These are phyloP conservation scores for Leptoteleia sp. DNA, from an alignment of 1,140 invertebrate species.

Conservation along the genomic window DNA sequence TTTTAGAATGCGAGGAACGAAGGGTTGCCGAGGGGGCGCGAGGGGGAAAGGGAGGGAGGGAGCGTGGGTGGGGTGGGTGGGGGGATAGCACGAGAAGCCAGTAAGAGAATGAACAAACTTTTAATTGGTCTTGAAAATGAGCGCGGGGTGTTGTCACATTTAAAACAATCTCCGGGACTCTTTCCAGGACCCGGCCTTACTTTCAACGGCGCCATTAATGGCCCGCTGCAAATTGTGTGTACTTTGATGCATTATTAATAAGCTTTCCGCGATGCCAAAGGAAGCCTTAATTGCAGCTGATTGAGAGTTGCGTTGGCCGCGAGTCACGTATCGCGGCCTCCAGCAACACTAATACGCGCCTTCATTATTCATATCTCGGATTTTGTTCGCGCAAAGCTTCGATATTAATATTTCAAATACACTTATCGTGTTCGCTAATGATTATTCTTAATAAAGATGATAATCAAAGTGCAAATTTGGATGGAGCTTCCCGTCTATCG, in stretches of 20 bases:
- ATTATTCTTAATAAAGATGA: too few relatives aligned
- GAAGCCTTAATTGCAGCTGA: slow-evolving; percentile 24
- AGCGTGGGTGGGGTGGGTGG: neutral
- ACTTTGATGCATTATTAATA: slow-evolving; percentile 58
- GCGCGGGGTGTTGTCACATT: slow-evolving; percentile 64
- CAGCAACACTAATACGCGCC: neutral
- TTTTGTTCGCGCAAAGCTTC: too few relatives aligned
- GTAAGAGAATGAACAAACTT: slow-evolving; percentile 57
- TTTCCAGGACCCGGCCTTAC: slow-evolving; percentile 10
- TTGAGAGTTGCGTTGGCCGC: slow-evolving; percentile 26
- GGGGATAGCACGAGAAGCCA: slow-evolving; percentile 7
- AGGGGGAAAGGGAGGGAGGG: slow-evolving; percentile 10
- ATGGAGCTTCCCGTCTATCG: too few relatives aligned
- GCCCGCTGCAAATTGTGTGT: slow-evolving; percentile 31
- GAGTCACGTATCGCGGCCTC: neutral
- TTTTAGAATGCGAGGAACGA: slow-evolving; percentile 48
- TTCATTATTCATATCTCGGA: too few relatives aligned
- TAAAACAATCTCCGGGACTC: slow-evolving; percentile 61
- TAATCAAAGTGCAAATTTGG: too few relatives aligned
- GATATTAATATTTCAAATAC: too few relatives aligned
- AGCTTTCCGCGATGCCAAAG: neutral
- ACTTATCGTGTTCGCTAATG: too few relatives aligned
- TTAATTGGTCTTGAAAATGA: slow-evolving; percentile 68
- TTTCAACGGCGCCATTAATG: slow-evolving; percentile 31
- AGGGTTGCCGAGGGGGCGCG: slow-evolving; percentile 19